These are phyloP conservation scores for Phalloptychus januarius DNA, from an alignment of 2,797 vertebrate genomes.

Conservation along the genomic window DNA sequence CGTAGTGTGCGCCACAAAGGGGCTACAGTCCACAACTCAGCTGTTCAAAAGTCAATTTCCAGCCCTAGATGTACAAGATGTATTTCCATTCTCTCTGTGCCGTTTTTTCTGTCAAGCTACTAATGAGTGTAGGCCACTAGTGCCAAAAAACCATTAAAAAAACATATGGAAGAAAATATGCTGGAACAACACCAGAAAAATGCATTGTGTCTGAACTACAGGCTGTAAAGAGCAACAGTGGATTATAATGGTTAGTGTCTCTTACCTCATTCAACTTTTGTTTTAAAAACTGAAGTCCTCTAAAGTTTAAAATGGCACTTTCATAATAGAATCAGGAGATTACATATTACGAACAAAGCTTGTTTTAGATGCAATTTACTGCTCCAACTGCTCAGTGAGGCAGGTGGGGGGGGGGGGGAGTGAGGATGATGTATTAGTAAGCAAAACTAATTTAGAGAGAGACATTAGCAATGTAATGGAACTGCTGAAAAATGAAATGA, in stretches of 20 bases:
- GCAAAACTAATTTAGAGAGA: slow-evolving; percentile 59
- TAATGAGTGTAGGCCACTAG: not conserved
- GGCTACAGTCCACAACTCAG: not conserved
- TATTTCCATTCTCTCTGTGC: not conserved
- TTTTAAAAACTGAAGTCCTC: slow-evolving; percentile 20
- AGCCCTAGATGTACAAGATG: no score
- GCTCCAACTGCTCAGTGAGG: slow-evolving; percentile 4
- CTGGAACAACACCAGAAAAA: slow-evolving; percentile 32
- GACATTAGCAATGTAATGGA: slow-evolving; percentile 51
- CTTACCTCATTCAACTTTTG: slow-evolving; percentile 9
- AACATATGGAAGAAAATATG: not conserved
- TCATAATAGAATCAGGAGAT: slow-evolving; percentile 44
- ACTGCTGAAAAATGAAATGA: slow-evolving; percentile 47
- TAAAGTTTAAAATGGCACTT: slow-evolving; percentile 28
- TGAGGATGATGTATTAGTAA: slow-evolving; percentile 55
- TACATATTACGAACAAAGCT: slow-evolving; percentile 43
- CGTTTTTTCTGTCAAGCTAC: not conserved
- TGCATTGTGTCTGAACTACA: slow-evolving; percentile 10
- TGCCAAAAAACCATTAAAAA: not conserved
- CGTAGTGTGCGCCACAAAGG: not conserved
- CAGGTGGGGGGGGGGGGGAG: not conserved
- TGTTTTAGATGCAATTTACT: slow-evolving; percentile 47
- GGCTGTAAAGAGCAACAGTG: slow-evolving; percentile 14
- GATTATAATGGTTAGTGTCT: slow-evolving; percentile 19
- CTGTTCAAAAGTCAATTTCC: not conserved